A percentile compares a stretch with the other conserved stretches of the same genome.
Conservation (phyloP, 2,797 vertebrate genomes). For the Xenentodon cancila region DNA sequence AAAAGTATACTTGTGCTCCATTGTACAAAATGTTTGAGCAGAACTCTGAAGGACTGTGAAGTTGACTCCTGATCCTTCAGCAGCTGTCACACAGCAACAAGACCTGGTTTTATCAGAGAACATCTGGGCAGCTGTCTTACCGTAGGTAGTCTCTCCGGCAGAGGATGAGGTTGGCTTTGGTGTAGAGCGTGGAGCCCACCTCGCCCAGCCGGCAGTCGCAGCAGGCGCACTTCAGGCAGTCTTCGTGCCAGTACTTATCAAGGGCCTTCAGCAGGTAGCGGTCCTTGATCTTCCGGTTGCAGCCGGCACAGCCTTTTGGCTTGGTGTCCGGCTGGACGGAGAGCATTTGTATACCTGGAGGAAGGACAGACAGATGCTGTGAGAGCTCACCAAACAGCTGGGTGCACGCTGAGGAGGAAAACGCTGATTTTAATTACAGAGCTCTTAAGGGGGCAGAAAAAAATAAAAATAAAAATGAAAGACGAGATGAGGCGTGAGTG, state of each 20-base stretch:
- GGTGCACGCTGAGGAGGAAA: not conserved
- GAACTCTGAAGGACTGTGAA: too few species aligned
- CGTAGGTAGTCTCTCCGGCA: slow-evolving; percentile 97
- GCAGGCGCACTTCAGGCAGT: slow-evolving; percentile 98
- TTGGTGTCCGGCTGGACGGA: slow-evolving; percentile 99
- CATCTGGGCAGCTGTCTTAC: slow-evolving; percentile 73
- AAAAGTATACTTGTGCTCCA: too few species aligned
- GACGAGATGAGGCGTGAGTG: too few species aligned
- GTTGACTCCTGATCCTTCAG: too few species aligned
- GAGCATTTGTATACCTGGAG: slow-evolving; percentile 99
- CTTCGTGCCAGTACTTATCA: slow-evolving; percentile 99
- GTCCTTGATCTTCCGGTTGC: slow-evolving; percentile 99
- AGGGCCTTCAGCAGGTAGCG: slow-evolving; percentile 97
- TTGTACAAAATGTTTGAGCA: too few species aligned
- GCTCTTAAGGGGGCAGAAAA: too few species aligned
- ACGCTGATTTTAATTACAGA: not conserved
- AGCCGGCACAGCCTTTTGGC: slow-evolving; percentile 99
- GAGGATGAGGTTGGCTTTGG: slow-evolving; percentile 98
- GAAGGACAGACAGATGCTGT: slow-evolving; percentile 11
- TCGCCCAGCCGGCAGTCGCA: slow-evolving; percentile 96
- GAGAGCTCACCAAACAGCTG: not conserved
- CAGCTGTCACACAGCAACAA: too few species aligned
- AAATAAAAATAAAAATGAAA: too few species aligned
- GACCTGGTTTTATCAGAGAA: too few species aligned
- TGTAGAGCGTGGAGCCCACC: slow-evolving; percentile 98